Evolutionary conservation across 2,797 vertebrate species (phyloP).

Genomic region (Pogonophryne albipinna): DNA sequence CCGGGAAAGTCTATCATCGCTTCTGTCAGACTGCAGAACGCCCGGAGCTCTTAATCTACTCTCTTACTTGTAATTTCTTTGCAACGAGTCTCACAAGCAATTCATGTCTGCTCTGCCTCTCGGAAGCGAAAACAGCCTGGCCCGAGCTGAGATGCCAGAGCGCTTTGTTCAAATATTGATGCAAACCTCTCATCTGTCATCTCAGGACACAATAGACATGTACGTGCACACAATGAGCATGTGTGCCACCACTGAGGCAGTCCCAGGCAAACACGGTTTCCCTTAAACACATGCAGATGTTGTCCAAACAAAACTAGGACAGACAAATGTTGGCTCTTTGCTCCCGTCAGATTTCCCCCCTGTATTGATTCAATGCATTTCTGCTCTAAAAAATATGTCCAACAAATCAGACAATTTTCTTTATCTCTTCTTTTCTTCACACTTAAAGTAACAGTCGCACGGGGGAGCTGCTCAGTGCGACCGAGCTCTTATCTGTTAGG

Average conservation of each 20-base stretch:
- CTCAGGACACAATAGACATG: slow-evolving; percentile 52
- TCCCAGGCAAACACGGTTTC: slow-evolving; percentile 29
- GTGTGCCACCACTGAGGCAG: slow-evolving; percentile 25
- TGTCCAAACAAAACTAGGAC: slow-evolving; percentile 51
- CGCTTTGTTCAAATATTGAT: slow-evolving; percentile 84
- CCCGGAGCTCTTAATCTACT: slow-evolving; percentile 44
- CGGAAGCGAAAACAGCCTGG: slow-evolving; percentile 62
- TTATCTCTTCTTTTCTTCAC: too few relatives aligned
- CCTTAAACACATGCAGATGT: slow-evolving; percentile 48
- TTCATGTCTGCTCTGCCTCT: slow-evolving; percentile 47
- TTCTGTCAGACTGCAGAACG: slow-evolving; percentile 57
- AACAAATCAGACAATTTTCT: slow-evolving; percentile 3
- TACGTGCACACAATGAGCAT: slow-evolving; percentile 17
- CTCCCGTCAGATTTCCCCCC: slow-evolving; percentile 22
- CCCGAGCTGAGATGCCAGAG: slow-evolving; percentile 60
- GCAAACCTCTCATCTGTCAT: slow-evolving; percentile 74
- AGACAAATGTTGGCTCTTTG: slow-evolving; percentile 48
- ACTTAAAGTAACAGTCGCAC: slow-evolving; percentile 5
- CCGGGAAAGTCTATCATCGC: slow-evolving; percentile 45
- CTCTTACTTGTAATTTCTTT: slow-evolving; percentile 63
- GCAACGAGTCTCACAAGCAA: slow-evolving; percentile 54
- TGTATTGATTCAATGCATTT: slow-evolving; percentile 10
- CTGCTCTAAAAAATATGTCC: not conserved
- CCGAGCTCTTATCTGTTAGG: slow-evolving; percentile 33
- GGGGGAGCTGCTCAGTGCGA: slow-evolving; percentile 11